Evolutionary conservation across 2,113 vertebrate genomes (phyloP).

Genomic region (Apaloderma vittatum): DNA sequence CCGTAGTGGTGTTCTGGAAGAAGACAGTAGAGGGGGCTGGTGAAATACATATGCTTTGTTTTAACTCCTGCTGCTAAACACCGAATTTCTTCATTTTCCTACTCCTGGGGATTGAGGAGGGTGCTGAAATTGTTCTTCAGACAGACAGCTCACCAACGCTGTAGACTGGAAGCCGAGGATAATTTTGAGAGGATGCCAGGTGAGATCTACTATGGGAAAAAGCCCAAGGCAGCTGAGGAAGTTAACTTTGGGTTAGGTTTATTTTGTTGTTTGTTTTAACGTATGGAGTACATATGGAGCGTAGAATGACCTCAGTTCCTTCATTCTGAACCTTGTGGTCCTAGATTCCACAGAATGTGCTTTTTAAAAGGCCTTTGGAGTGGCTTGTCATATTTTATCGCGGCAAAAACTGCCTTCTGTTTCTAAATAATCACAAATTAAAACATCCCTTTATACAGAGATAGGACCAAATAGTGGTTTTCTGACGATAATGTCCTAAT

Average conservation of each 20-base stretch:
- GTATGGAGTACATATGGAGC: not conserved
- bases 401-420: not conserved
- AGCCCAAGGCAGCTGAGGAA: not conserved
- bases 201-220: not conserved
- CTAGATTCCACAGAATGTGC: not conserved
- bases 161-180: not conserved
- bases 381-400: not conserved
- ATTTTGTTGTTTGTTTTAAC: not conserved
- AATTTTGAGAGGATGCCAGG: not conserved
- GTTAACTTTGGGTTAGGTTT: not conserved
- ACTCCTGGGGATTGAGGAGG: not conserved
- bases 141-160: not conserved
- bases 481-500: rapidly evolving
- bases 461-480: not conserved
- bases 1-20: not conserved
- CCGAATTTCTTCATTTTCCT: not conserved
- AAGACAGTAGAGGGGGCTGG: slow-evolving; percentile 39
- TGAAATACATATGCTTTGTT: not conserved
- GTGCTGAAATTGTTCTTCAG: not conserved
- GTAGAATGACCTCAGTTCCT: not conserved
- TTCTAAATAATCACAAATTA: not conserved
- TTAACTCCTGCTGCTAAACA: not conserved
- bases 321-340: not conserved
- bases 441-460: not conserved
- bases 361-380: not conserved